Percentiles rank a stretch among this genome's conserved stretches.
phyloP scores from a whole-genome alignment of 2,797 vertebrate species.

The Gallinago solitaria region DNA sequence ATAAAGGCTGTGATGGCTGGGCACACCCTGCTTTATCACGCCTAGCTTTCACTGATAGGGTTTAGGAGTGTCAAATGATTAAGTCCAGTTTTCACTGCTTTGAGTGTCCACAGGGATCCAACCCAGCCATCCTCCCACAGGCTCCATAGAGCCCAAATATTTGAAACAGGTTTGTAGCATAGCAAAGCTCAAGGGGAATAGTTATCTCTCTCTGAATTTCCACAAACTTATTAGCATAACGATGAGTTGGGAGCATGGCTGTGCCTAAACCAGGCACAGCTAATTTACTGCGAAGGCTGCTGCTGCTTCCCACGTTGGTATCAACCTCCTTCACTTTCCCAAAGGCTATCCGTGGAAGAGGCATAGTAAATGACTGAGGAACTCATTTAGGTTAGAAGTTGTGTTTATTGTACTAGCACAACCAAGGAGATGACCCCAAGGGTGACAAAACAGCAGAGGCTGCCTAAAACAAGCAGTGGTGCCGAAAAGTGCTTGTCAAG shows the following conservation, averaged over 20 bases:
- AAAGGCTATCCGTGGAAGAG: neutral
- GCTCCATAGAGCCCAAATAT: neutral
- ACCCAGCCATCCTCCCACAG: neutral
- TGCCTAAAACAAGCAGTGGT: neutral
- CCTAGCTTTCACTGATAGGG: neutral
- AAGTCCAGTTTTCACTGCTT: constrained; percentile 4
- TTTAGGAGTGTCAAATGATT: neutral
- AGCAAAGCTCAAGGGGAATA: neutral
- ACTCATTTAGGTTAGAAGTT: neutral
- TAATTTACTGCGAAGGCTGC: neutral
- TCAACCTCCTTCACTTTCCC: neutral
- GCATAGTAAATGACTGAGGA: neutral
- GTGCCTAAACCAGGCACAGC: neutral
- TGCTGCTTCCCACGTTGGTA: neutral
- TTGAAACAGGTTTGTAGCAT: neutral
- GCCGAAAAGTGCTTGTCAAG: neutral
- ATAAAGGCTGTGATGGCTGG: neutral
- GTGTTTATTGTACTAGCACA: neutral
- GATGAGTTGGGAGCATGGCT: neutral
- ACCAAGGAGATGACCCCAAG: neutral
- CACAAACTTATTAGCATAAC: neutral
- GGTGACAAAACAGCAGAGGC: constrained; percentile 10
- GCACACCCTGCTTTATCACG: neutral
- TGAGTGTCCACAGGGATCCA: neutral
- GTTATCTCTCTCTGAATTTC: neutral